Conservation (phyloP, 2,113 vertebrate genomes). For the Cavia porcellus region DNA sequence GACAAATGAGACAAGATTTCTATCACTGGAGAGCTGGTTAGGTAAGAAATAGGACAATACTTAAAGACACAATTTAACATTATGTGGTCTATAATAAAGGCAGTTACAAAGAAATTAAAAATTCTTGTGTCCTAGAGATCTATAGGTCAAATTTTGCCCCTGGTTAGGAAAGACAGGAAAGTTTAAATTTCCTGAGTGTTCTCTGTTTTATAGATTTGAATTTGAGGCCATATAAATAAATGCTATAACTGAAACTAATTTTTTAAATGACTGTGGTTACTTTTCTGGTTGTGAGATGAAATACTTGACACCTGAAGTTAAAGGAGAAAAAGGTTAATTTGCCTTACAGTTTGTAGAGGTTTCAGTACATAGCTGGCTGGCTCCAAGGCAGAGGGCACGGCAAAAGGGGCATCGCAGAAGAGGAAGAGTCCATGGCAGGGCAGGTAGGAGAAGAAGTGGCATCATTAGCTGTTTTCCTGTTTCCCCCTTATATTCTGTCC, state of each 20-base stretch:
- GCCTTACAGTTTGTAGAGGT: neutral
- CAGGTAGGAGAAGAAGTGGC: neutral
- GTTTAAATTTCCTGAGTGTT: neutral
- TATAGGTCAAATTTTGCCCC: neutral
- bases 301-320: neutral
- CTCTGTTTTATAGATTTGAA: conserved; percentile 17
- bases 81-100: neutral
- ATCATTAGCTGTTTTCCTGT: neutral
- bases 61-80: neutral
- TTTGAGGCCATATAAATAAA: neutral
- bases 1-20: neutral
- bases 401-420: neutral
- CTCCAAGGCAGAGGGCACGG: neutral
- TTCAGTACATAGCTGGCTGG: neutral
- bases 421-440: neutral
- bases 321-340: neutral
- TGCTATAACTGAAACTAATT: neutral
- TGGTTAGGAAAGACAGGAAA: neutral
- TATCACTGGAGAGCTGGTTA: neutral
- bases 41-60: neutral
- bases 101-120: neutral
- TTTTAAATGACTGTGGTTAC: neutral
- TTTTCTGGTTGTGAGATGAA: neutral
- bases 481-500: neutral
- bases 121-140: neutral